Percentiles rank a stretch among this genome's conserved stretches.
Evolutionary conservation across 2,797 vertebrate species (phyloP).

Genomic region (Dermochelys coriacea): DNA sequence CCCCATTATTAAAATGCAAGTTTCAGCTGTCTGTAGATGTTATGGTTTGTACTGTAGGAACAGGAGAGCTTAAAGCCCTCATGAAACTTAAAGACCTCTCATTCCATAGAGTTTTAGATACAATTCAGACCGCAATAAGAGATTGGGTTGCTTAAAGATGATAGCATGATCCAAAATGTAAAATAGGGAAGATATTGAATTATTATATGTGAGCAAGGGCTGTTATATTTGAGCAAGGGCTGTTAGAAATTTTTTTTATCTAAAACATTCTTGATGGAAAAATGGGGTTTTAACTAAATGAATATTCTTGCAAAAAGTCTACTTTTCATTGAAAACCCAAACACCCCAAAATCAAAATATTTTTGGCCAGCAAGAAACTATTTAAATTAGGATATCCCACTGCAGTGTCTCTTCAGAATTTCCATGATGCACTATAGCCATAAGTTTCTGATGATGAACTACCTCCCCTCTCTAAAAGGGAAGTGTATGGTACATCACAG

Average conservation of each 20-base stretch:
- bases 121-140: background rate
- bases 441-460: background rate
- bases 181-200: background rate
- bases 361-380: background rate
- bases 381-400: background rate
- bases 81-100: background rate
- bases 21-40: background rate
- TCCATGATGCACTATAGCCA: background rate
- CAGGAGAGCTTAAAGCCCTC: background rate
- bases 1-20: background rate
- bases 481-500: background rate
- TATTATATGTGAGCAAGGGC: fast-evolving
- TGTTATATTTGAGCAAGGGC: background rate
- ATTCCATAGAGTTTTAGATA: fast-evolving
- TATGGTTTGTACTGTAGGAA: background rate
- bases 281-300: background rate
- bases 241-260: background rate
- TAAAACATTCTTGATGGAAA: background rate
- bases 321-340: background rate
- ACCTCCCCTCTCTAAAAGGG: too few relatives aligned
- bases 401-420: background rate
- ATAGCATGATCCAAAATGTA: background rate
- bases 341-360: background rate
- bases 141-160: background rate
- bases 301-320: background rate